Base-by-base conservation (phyloP, 2,888 invertebrate species). In the Hydriomena furcata region DNA sequence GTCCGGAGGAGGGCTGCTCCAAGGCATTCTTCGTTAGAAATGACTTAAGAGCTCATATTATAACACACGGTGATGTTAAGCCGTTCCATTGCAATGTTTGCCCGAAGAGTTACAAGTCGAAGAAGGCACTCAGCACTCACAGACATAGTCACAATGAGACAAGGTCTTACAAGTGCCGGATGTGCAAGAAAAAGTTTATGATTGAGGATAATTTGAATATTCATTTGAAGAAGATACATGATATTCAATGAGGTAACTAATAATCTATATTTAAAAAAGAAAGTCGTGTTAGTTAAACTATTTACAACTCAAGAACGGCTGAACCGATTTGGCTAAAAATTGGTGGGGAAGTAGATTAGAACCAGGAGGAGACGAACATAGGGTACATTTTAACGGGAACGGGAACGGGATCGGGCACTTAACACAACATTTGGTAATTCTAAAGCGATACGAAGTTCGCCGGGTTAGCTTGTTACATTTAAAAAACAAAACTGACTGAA, bases 201-300 rank as follows among this genome's bases (percentile, higher is more conserved):
- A 5, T 12, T 4, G 20, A 27, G n/a, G 31, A 49, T 1, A 49
- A 49, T 17, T 13, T 49, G 10, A 20, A 25, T 5, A 12, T 21
- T 4, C 49, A 49, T 37, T 23, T 49, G 37, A 10, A 31, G 12
- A 31, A 21, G 4, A n/a, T 35, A 10, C 49, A 49, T 34, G 7
- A 31, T 5, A 11, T 30, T 36, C 3, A 5, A 7, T 8, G 36
- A 42, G 31, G 38, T 43, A 38, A 17, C 27, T 1, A 25, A 12
- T 25, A n/a, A 24, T 24, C 7, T 24, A n/a, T 35, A n/a, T n/a
- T n/a, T n/a, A n/a, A n/a, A n/a, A n/a, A n/a, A n/a, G n/a, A n/a
- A n/a, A n/a, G n/a, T n/a, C n/a, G n/a, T n/a, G n/a, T n/a, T n/a
- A n/a, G n/a, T n/a, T n/a, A n/a, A n/a, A n/a, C n/a, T n/a, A n/a